Conservation (phyloP, 2,113 vertebrate genomes). For the Lepus americanus region DNA sequence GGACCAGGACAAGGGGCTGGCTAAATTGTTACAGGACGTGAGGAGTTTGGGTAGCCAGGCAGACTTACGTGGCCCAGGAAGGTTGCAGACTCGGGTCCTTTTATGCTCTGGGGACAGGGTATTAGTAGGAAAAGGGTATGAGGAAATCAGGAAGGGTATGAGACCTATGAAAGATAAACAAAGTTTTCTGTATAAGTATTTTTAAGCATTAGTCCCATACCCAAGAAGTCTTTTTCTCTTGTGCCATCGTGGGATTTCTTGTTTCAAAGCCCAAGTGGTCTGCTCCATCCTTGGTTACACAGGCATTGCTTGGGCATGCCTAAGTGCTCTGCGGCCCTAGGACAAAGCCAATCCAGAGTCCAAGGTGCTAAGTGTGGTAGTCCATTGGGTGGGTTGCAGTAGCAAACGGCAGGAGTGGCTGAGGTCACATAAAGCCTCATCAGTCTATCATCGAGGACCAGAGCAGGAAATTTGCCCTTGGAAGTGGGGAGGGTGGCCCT, state of each 20-base stretch:
- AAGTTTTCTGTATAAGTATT: not conserved
- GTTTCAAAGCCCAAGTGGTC: not conserved
- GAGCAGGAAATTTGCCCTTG: not conserved
- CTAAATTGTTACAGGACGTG: not conserved
- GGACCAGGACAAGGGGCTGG: not conserved
- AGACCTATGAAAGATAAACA: not conserved
- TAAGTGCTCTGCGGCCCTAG: not conserved
- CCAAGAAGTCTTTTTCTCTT: not conserved
- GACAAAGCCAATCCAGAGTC: not conserved
- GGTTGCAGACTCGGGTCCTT: not conserved
- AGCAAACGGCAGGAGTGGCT: not conserved
- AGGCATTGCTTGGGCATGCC: not conserved
- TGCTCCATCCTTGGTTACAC: not conserved
- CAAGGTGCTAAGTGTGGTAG: no score
- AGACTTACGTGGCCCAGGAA: no score
- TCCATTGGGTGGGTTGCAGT: rapidly evolving
- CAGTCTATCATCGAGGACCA: not conserved
- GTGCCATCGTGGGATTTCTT: not conserved
- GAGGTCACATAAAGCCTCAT: not conserved
- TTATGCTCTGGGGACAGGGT: rapidly evolving
- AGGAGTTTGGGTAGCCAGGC: no score
- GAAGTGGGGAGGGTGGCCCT: no score
- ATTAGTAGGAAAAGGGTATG: not conserved
- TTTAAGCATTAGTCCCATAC: not conserved
- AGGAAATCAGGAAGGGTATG: not conserved